Evolutionary conservation across 1,140 invertebrate species (phyloP), one percentile per base, ranked within the genome.

Genomic region (Acromyrmex charruanus): DNA sequence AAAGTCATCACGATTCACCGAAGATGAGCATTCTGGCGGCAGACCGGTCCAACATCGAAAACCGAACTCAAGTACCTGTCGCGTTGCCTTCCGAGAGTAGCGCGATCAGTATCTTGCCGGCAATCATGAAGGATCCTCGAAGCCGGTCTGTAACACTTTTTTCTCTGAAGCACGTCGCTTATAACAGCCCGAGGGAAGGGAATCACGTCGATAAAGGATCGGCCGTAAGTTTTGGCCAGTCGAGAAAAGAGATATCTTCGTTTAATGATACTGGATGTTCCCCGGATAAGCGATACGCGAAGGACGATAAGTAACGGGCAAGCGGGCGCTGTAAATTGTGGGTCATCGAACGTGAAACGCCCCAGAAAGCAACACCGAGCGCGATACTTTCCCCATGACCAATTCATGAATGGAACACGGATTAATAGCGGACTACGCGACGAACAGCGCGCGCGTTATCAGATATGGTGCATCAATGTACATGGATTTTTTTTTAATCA

Each of bases 11-110:
- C 72, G 63, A 63, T 25, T 61, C 59, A 77, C 44, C 89, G 91
- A 82, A 90, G 91, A 93, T 79, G 89, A 92, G 90, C 91, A 88
- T 92, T 92, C 91, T 35, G 55, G 85, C 90, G 31, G 49, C 65
- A 21, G 88, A 91, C 87, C 86, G 85, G 81, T 85, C 84, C 77
- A 53, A 86, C 86, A 75, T 75, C 89, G 81, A 90, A 91, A 89
- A 87, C 87, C 92, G 87, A 91, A 90, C 87, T 90, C 86, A 74
- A 92, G 91, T 86, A 89, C 90, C 90, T 89, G 92, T 91, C 88
- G 90, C 87, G 68, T 53, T 55, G 59, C 55, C 31, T 31, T 49
- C 49, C 49, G 66, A 84, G 69, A 84, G 63, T 87, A 55, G 69
- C 86, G 86, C 85, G 88, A 90, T 90, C 85, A 12, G 58, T 87